Percentiles rank a stretch among this genome's conserved stretches.
Evolutionary conservation across 2,113 vertebrate genomes (phyloP).

Genomic region (Psophia crepitans): DNA sequence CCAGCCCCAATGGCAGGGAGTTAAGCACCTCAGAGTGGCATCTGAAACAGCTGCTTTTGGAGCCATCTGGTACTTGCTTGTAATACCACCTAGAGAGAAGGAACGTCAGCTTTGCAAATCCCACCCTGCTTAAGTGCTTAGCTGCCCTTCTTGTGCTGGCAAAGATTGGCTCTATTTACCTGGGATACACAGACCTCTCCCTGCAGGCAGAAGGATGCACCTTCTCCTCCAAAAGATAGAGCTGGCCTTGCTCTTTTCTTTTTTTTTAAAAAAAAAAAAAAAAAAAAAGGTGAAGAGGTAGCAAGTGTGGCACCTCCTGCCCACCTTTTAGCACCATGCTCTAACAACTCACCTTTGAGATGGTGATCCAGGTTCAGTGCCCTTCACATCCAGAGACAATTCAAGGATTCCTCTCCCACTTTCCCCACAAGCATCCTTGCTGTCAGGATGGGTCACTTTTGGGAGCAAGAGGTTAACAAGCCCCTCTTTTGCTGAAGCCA

Average conservation of each 20-base stretch:
- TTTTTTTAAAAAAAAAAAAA: neutral
- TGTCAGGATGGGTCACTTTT: neutral
- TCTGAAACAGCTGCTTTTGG: neutral
- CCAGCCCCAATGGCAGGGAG: neutral
- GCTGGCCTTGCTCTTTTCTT: neutral
- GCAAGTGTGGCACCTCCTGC: neutral
- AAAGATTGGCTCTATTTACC: neutral
- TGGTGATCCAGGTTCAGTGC: neutral
- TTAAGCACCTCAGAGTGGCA: neutral
- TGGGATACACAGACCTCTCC: neutral
- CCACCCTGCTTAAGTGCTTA: neutral
- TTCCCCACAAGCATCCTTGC: neutral
- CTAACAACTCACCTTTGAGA: neutral
- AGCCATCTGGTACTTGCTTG: neutral
- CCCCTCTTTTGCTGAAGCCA: neutral
- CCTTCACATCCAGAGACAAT: neutral
- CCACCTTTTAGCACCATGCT: neutral
- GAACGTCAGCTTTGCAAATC: neutral
- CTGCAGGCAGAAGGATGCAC: neutral
- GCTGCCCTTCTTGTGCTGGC: neutral
- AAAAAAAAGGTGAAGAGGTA: accelerated
- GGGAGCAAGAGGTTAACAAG: neutral
- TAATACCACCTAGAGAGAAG: neutral
- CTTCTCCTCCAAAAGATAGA: neutral
- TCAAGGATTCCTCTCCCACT: neutral